Conservation (phyloP, 2,888 invertebrate genomes). For the Limnephilus marmoratus region DNA sequence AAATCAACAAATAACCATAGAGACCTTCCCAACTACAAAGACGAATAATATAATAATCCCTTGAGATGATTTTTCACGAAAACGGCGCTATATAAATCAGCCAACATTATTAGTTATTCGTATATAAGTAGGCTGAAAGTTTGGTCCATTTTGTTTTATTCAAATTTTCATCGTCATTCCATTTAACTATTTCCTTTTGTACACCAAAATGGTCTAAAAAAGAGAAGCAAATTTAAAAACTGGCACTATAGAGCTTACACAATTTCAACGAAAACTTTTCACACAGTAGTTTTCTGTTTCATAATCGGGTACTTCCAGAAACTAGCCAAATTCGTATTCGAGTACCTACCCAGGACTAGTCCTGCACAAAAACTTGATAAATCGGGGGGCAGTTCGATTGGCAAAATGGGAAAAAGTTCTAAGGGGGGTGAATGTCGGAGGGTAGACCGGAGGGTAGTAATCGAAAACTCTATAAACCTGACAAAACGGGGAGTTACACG, state of each 20-base stretch:
- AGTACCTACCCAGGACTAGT: slow-evolving; percentile 33
- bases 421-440: slow-evolving; percentile 27
- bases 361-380: slow-evolving; percentile 37
- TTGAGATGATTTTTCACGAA: too few relatives aligned
- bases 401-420: slow-evolving; percentile 40
- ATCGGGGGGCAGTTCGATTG: slow-evolving; percentile 50
- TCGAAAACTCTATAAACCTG: slow-evolving; percentile 40
- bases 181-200: neutral
- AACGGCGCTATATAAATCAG: too few relatives aligned
- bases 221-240: neutral
- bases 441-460: slow-evolving; percentile 15
- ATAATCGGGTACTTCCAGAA: slow-evolving; percentile 19
- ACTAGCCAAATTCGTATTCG: slow-evolving; percentile 35
- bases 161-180: neutral
- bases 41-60: too few relatives aligned
- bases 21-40: too few relatives aligned
- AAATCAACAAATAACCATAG: too few relatives aligned
- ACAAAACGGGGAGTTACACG: slow-evolving; percentile 41
- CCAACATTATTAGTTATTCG: too few relatives aligned
- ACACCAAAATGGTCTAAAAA: neutral
- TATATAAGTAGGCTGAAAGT: too few relatives aligned
- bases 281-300: neutral
- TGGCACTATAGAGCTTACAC: neutral
- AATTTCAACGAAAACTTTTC: neutral
- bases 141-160: neutral